Conservation (phyloP, 2,888 invertebrate genomes). For the Acleris holmiana region DNA sequence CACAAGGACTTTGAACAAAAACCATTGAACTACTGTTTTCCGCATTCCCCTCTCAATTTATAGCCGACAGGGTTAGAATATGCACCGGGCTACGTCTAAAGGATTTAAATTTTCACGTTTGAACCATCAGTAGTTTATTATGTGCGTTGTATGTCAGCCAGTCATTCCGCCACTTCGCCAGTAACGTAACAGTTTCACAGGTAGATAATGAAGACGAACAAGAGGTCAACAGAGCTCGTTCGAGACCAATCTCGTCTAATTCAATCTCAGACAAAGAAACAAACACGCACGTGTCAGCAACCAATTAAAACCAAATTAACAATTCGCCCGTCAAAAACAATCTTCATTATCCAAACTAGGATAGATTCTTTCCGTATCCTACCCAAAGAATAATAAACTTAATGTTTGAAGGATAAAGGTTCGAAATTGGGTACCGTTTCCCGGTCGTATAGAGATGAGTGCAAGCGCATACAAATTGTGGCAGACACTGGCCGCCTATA, state of each 20-base stretch:
- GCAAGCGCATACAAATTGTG: conserved; percentile 70
- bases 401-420: conserved; percentile 26
- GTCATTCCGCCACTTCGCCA: too few species aligned
- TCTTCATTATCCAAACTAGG: conserved; percentile 53
- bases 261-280: conserved; percentile 41
- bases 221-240: neutral
- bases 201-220: neutral
- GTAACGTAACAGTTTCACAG: too few species aligned
- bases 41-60: too few species aligned
- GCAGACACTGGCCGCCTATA: conserved; percentile 70
- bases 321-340: conserved; percentile 60
- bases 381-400: conserved; percentile 9
- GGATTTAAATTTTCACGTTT: too few species aligned
- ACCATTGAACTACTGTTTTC: too few species aligned
- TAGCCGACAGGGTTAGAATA: too few species aligned
- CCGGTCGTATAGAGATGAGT: conserved; percentile 66
- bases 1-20: too few species aligned
- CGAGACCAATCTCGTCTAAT: conserved; percentile 10
- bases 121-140: too few species aligned
- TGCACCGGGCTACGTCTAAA: too few species aligned
- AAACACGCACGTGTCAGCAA: conserved; percentile 54
- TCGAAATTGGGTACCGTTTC: conserved; percentile 35
- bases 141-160: too few species aligned
- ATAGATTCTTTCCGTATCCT: conserved; percentile 32
- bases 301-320: conserved; percentile 75